These are phyloP conservation scores for Archivesica marissinica DNA, from an alignment of 1,140 invertebrate species.

Conservation along the genomic window DNA sequence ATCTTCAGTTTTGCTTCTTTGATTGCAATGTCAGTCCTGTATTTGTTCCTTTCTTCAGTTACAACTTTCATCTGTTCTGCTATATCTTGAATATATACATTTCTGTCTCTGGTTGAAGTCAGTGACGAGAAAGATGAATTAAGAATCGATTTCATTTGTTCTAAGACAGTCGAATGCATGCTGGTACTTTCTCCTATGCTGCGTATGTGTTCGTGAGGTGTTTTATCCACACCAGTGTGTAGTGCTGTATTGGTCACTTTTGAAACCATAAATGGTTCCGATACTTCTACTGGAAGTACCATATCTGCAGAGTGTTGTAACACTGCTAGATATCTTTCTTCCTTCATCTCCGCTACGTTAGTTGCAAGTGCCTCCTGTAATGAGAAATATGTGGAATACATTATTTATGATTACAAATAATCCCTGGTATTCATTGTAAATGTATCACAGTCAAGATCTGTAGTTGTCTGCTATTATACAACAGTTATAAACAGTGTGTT, in stretches of 20 bases:
- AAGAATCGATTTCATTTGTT: conserved; percentile 35
- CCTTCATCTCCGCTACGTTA: not conserved
- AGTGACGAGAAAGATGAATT: conserved; percentile 56
- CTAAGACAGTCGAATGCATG: not conserved
- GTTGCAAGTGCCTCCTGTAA: conserved; percentile 1
- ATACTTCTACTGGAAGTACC: not conserved
- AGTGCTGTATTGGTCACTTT: not conserved
- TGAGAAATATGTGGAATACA: too few relatives aligned
- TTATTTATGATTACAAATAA: too few relatives aligned
- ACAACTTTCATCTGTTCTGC: conserved; percentile 32
- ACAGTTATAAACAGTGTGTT: too few relatives aligned
- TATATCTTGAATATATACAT: too few relatives aligned
- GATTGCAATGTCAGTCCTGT: conserved; percentile 51
- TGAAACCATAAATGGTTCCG: not conserved
- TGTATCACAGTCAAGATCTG: too few relatives aligned
- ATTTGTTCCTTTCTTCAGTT: conserved; percentile 55
- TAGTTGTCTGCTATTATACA: too few relatives aligned
- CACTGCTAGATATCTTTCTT: not conserved
- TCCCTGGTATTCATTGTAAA: too few relatives aligned
- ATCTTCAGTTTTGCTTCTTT: conserved; percentile 61
- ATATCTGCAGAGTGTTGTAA: not conserved
- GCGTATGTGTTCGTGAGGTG: not conserved
- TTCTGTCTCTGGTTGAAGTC: conserved; percentile 22
- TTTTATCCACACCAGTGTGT: not conserved
- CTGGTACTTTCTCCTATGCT: not conserved